A percentile compares a stretch with the other conserved stretches of the same genome.
Evolutionary conservation across 2,797 vertebrate genomes (phyloP).

Genomic region (Acropternis orthonyx): DNA sequence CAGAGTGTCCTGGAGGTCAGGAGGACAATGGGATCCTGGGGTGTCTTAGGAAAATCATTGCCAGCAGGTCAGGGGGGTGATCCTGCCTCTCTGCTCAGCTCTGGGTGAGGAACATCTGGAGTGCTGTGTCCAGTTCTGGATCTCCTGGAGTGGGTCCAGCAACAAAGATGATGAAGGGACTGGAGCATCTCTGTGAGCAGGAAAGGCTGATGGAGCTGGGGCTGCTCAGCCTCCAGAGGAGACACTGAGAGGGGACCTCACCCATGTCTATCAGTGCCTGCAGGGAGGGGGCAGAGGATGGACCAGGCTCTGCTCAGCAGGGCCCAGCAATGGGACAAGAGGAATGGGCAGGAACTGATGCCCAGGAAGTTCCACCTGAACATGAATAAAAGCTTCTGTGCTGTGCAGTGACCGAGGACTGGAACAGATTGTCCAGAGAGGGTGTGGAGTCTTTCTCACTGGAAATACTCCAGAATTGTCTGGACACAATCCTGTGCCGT

Average conservation of each 20-base stretch:
- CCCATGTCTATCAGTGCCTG: not conserved
- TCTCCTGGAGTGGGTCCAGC: not conserved
- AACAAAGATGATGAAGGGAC: not conserved
- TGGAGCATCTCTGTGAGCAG: not conserved
- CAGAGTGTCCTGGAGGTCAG: not conserved
- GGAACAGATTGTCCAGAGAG: not conserved
- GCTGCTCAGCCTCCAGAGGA: not conserved
- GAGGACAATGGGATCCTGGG: not conserved
- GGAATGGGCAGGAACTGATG: not conserved
- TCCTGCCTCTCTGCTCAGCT: not conserved
- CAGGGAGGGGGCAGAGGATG: not conserved
- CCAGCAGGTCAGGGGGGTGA: not conserved
- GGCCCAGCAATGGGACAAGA: not conserved
- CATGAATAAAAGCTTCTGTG: not conserved
- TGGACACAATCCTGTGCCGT: not conserved
- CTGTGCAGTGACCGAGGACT: accelerated
- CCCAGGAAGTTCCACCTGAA: not conserved
- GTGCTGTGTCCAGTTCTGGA: not conserved
- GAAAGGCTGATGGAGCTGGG: not conserved
- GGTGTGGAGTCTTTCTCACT: not conserved
- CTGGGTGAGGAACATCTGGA: not conserved
- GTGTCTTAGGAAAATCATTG: not conserved
- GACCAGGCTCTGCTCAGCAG: not conserved
- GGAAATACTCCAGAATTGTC: not conserved
- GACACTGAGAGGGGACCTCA: not conserved